A percentile compares a stretch with the other conserved stretches of the same genome.
Conservation (phyloP, 2,888 invertebrate species). For the Galerucella nymphaeae region DNA sequence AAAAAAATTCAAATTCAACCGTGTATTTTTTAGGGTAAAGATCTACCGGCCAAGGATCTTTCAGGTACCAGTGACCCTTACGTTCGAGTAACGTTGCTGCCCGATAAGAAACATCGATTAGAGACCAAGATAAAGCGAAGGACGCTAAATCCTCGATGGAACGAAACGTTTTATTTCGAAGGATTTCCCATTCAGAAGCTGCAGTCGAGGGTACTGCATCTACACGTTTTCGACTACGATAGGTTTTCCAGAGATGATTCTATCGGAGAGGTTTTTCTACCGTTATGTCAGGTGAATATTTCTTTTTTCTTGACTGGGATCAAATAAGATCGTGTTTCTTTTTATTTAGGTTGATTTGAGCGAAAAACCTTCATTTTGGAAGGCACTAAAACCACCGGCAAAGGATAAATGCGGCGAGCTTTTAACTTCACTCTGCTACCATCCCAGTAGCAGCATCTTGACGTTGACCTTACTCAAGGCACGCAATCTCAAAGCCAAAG, state of each 20-base stretch:
- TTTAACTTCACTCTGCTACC: conserved; percentile 92
- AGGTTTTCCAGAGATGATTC: conserved; percentile 94
- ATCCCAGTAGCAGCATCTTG: conserved; percentile 93
- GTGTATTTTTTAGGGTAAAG: conserved; percentile 79
- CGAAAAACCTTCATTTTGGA: conserved; percentile 95
- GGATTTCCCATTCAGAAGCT: conserved; percentile 94
- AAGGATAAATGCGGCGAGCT: conserved; percentile 95
- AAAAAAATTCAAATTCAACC: neutral
- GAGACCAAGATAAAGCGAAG: conserved; percentile 93
- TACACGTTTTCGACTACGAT: conserved; percentile 95
- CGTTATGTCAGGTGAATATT: conserved; percentile 83
- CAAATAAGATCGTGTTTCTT: neutral
- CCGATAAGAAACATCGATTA: conserved; percentile 91
- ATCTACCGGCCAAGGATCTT: conserved; percentile 92
- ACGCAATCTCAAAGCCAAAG: conserved; percentile 94
- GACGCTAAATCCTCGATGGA: conserved; percentile 92
- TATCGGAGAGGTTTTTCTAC: conserved; percentile 92
- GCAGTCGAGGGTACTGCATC: conserved; percentile 89
- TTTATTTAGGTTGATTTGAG: conserved; percentile 84
- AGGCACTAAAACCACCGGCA: conserved; percentile 89
- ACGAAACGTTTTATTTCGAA: conserved; percentile 94
- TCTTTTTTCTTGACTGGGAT: neutral
- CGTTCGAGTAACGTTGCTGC: conserved; percentile 87
- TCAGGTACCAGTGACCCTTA: conserved; percentile 94
- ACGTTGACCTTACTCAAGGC: conserved; percentile 93